Evolutionary conservation across 1,140 invertebrate genomes (phyloP).

Genomic region (Dendrolimus punctatus): DNA sequence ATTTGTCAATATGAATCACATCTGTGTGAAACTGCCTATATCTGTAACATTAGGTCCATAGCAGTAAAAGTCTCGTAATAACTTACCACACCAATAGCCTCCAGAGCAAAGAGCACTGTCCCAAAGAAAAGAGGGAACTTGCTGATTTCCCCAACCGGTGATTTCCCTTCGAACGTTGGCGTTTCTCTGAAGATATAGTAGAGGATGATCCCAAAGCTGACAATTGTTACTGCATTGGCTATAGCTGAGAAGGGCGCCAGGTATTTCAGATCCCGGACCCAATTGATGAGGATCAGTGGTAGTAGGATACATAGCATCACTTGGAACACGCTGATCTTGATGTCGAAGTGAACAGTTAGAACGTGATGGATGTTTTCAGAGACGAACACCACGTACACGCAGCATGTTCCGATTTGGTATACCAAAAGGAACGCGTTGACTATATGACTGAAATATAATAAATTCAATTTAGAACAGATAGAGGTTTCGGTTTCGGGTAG

Average conservation of each 20-base stretch:
- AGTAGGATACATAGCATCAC: conserved; percentile 76
- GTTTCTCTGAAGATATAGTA: conserved; percentile 79
- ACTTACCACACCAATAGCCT: conserved; percentile 79
- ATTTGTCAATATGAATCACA: too few species aligned
- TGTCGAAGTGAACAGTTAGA: conserved; percentile 61
- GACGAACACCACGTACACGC: conserved; percentile 90
- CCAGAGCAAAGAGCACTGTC: conserved; percentile 77
- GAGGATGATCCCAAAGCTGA: conserved; percentile 78
- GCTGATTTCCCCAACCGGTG: conserved; percentile 51
- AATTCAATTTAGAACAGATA: background rate
- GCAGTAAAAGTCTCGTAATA: too few species aligned
- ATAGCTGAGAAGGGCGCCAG: conserved; percentile 83
- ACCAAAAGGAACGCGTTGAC: conserved; percentile 82
- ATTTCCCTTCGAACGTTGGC: conserved; percentile 59
- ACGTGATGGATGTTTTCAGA: conserved; percentile 80
- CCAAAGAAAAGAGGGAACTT: conserved; percentile 77
- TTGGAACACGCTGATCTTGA: conserved; percentile 50
- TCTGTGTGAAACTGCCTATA: too few species aligned
- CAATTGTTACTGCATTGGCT: conserved; percentile 78
- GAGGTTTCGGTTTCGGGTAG: too few species aligned
- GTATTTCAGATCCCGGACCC: conserved; percentile 81
- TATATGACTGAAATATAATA: conserved; percentile 68
- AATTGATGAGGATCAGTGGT: conserved; percentile 79
- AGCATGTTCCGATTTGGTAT: conserved; percentile 91
- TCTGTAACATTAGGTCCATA: too few species aligned